A percentile compares a stretch with the other conserved stretches of the same genome.
These are phyloP conservation scores for Allobates femoralis DNA, from an alignment of 2,797 vertebrate genomes.

Conservation along the genomic window DNA sequence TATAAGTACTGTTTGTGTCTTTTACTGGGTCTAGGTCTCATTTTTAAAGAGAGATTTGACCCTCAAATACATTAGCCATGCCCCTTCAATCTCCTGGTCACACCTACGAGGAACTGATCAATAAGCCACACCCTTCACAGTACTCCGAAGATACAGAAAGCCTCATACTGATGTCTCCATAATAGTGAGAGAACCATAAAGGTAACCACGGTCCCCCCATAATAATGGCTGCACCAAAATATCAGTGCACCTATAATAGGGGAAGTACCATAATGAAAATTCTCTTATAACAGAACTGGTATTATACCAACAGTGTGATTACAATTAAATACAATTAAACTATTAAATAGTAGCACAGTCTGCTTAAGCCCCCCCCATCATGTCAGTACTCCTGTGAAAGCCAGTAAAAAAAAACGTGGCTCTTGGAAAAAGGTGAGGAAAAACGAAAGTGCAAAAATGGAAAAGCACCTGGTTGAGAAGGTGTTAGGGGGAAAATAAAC, in stretches of 20 bases:
- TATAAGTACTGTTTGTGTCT: slow-evolving; percentile 13
- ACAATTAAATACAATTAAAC: too few species aligned
- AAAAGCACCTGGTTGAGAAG: too few species aligned
- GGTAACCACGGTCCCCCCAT: background rate
- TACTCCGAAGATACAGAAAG: too few species aligned
- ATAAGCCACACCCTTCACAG: background rate
- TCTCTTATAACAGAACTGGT: background rate
- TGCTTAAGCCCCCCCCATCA: too few species aligned
- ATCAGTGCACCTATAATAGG: background rate
- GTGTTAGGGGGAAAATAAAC: too few species aligned
- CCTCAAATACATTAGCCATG: background rate
- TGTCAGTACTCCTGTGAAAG: too few species aligned
- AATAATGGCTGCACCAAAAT: background rate
- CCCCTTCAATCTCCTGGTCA: background rate
- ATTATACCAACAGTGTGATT: background rate
- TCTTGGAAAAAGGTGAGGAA: too few species aligned
- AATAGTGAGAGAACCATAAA: background rate
- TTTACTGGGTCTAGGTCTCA: background rate
- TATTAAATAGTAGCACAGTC: too few species aligned
- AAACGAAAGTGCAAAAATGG: too few species aligned
- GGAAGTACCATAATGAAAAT: background rate
- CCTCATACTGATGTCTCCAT: background rate
- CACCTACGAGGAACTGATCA: background rate
- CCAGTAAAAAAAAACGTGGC: too few species aligned
- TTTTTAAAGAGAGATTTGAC: background rate